Percentiles rank a stretch among this genome's conserved stretches.
These are phyloP conservation scores for Pitangus sulphuratus DNA, from an alignment of 2,797 vertebrate genomes.

Conservation along the genomic window DNA sequence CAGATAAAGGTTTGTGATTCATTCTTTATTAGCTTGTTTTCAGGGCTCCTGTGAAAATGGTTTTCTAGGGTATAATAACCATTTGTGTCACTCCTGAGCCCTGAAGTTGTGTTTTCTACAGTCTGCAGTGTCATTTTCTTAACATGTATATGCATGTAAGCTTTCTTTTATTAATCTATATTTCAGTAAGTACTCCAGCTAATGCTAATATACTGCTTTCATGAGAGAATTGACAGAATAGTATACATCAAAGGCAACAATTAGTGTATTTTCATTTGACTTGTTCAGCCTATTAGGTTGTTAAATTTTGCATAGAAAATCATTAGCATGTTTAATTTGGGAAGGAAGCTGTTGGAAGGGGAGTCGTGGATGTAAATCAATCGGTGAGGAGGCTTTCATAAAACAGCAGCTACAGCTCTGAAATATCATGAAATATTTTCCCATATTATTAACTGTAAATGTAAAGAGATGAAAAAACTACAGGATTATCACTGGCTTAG, in stretches of 20 bases:
- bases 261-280: slow-evolving; percentile 55
- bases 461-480: background rate
- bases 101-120: background rate
- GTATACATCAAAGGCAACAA: slow-evolving; percentile 52
- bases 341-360: slow-evolving; percentile 46
- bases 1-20: slow-evolving; percentile 1
- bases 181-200: slow-evolving; percentile 21
- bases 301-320: slow-evolving; percentile 70
- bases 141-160: background rate
- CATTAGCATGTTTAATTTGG: slow-evolving; percentile 57
- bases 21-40: background rate
- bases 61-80: background rate
- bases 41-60: background rate
- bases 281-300: slow-evolving; percentile 54
- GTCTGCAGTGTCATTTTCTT: background rate
- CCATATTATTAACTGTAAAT: background rate
- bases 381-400: background rate
- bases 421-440: background rate
- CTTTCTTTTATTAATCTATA: slow-evolving; percentile 24
- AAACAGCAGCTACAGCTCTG: background rate
- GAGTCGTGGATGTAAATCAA: slow-evolving; percentile 40
- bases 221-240: slow-evolving; percentile 31
- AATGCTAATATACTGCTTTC: slow-evolving; percentile 35
- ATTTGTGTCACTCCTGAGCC: background rate
- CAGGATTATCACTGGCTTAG: background rate